Evolutionary conservation across 2,888 invertebrate genomes (phyloP), one percentile per base, ranked within the genome.

Genomic region (Hydriomena furcata): DNA sequence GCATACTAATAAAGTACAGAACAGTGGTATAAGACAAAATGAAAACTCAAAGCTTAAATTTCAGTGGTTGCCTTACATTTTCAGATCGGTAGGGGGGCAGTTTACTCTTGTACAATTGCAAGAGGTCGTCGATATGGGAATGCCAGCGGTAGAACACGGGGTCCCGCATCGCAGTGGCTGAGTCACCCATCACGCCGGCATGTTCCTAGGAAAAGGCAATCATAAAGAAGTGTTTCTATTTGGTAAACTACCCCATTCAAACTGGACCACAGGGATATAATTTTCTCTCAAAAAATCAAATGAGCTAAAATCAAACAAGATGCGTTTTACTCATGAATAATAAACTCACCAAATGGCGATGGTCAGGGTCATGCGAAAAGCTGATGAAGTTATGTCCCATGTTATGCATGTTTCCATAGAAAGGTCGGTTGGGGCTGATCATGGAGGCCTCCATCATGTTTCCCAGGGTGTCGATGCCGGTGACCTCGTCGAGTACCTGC

Each of bases 121-220:
- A 96, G 21, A 97, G 84, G 61, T 95, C 94, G 66, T 97, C 95
- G 13, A 96, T 89, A 73, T 93, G 94, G 0, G 94, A 92, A 71
- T 97, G 97, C 95, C 95, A 96, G 72, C 95, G 93, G 85, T 96
- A 97, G 91, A 97, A 97, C 10, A 95, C 84, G 0, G 97, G 96
- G 82, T 97, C 97, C 1, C 97, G 91, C 96, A 97, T 96, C 0
- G 96, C 95, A 0, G 96, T 96, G 0, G 95, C 93, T 0, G 95
- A 93, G 71, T 96, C 96, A 0, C 96, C 96, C 93, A 97, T 96
- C 20, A 96, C 94, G 28, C 95, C 94, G 66, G 95, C 95, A 35
- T 93, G 92, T 82, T 97, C 96, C 94, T 96, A n/a, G n/a, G n/a
- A n/a, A n/a, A n/a, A n/a, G n/a, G n/a, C n/a, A n/a, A n/a, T n/a